phyloP scores from a whole-genome alignment of 2,113 vertebrate genomes.

The Chrysemys picta region DNA sequence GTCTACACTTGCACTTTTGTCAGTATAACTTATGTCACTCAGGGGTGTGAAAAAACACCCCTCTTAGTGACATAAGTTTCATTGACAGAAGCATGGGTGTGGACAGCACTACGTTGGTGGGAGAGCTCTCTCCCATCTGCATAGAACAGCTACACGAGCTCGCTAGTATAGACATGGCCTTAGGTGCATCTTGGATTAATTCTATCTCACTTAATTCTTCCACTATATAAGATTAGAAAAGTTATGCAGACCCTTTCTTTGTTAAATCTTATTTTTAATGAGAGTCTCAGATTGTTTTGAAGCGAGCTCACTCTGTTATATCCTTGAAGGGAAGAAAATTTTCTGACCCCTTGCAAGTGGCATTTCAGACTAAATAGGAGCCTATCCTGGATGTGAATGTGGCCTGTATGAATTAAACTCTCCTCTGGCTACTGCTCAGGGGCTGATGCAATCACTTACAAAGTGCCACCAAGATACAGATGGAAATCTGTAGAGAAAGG shows the following conservation, averaged over 20 bases:
- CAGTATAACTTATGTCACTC: too few relatives aligned
- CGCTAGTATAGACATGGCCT: too few relatives aligned
- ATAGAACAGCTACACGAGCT: too few relatives aligned
- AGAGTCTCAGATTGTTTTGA: background rate
- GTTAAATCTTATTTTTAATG: background rate
- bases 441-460: background rate
- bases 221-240: background rate
- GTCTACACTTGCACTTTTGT: too few relatives aligned
- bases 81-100: too few relatives aligned
- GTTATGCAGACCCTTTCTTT: background rate
- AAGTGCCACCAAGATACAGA: accelerated
- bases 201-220: background rate
- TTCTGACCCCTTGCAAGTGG: background rate
- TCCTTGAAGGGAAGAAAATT: background rate
- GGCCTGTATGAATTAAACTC: conserved; percentile 79
- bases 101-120: too few relatives aligned
- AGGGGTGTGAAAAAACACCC: too few relatives aligned
- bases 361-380: background rate
- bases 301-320: background rate
- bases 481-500: background rate
- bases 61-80: too few relatives aligned
- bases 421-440: conserved; percentile 52
- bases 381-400: conserved; percentile 57
- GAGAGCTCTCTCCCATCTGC: too few relatives aligned
- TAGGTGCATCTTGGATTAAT: background rate